Evolutionary conservation across 2,888 invertebrate genomes (phyloP), one percentile per base, ranked within the genome.

Genomic region (Leptinotarsa rubiginosa): DNA sequence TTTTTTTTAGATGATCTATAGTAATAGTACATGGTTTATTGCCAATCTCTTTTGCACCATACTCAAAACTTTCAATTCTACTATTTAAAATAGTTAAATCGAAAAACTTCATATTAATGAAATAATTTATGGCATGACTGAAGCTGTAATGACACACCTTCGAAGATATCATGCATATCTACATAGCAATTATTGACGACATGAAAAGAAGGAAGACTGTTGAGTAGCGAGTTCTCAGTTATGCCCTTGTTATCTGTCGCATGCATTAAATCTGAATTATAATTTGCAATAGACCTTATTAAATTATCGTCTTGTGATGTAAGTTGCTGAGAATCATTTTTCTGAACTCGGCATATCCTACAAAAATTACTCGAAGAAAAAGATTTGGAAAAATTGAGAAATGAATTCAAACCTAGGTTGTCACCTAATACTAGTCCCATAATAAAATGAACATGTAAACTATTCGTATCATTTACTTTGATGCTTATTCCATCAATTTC

Each of bases 61-160:
- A 83, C 3, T 82, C 75, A 75, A 83, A 83, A 62, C 25, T 76
- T 77, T 79, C 12, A 67, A 79, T 81, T 72, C 82, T 73, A 15
- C 15, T 65, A 75, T 82, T 82, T 10, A 84, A 67, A 12, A 31
- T 78, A 56, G 78, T 72, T 71, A 82, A 71, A 65, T 71, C 25
- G 69, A 83, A 81, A 74, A 73, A 77, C 67, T 81, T 78, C 62
- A 69, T 72, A 64, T 54, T 76, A 4, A 62, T 0, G 12, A 78
- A 80, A 74, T 81, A 79, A 1, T 15, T 31, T 13, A 83, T 75
- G 10, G 75, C 75, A 59, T 84, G 76, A 72, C 78, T 73, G 12
- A 80, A 62, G 50, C 67, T 52, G 47, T 80, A 80, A 52, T 80
- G 76, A 70, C 78, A 80, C 70, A 25, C 80, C 80, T 74, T 80